Percentiles rank a stretch among this genome's conserved stretches.
phyloP scores from a whole-genome alignment of 2,888 invertebrate species.

The Griposia aprilina region DNA sequence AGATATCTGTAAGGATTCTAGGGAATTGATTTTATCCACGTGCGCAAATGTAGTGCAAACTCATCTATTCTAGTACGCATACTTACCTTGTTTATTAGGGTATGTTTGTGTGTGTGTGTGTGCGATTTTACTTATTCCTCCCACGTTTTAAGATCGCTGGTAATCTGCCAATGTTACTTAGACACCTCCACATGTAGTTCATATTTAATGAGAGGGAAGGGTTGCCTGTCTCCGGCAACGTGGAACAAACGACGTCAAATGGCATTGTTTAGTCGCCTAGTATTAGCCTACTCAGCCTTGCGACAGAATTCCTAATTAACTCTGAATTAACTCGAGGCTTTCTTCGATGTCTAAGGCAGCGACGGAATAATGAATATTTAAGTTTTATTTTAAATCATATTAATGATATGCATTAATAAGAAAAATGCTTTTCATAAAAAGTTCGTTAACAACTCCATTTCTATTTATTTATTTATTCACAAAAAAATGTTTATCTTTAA shows the following conservation, averaged over 20 bases:
- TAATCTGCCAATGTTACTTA: conserved; percentile 60
- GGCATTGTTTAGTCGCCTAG: conserved; percentile 70
- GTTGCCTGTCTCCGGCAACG: conserved; percentile 69
- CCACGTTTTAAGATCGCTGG: conserved; percentile 56
- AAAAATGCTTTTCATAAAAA: conserved; percentile 44
- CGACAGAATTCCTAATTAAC: conserved; percentile 69
- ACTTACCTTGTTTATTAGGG: conserved; percentile 5
- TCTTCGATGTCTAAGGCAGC: conserved; percentile 42
- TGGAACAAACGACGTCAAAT: conserved; percentile 69
- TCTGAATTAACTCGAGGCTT: conserved; percentile 63
- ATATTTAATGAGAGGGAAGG: conserved; percentile 78
- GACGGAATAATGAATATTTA: conserved; percentile 41
- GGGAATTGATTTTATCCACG: neutral
- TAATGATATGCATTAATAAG: conserved; percentile 18
- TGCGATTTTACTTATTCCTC: conserved; percentile 40
- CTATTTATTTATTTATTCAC: conserved; percentile 5
- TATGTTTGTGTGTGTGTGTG: neutral
- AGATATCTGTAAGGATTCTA: neutral
- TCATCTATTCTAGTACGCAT: conserved; percentile 8
- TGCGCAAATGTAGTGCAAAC: conserved; percentile 17
- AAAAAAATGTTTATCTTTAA: conserved; percentile 5
- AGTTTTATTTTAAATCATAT: conserved; percentile 37
- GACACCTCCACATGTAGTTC: conserved; percentile 71
- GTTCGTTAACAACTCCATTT: conserved; percentile 1
- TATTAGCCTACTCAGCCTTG: conserved; percentile 57